Base-by-base conservation (phyloP, 2,113 vertebrate genomes). In the Passer montanus region DNA sequence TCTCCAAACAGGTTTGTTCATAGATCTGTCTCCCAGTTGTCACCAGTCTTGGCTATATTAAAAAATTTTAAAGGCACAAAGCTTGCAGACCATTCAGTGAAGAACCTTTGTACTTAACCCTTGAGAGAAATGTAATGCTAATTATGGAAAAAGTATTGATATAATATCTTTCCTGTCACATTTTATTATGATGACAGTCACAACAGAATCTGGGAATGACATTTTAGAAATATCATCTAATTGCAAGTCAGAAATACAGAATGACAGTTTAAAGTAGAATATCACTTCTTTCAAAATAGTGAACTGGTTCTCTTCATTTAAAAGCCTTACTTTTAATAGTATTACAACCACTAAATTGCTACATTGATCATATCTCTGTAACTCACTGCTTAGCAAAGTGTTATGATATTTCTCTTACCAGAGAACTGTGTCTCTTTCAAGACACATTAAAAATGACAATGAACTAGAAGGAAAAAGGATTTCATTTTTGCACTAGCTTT, bases 61-160 rank as follows among this genome's bases (percentile, higher is more conserved):
- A 93, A 96, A 97, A 66, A 97, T 96, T 96, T 97, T 97, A 96
- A 97, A 98, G 95, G 93, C 96, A 94, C 95, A 97, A 89, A 90
- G 81, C 87, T 96, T 81, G 83, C 81, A 94, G 90, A 97, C 96
- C 87, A 97, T 97, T 97, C 96, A 95, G 77, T 83, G 79, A 95
- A 96, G 98, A 98, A 96, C 84, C 85, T 97, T 97, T 97, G 85
- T 96, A 90, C 92, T 98, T 98, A 98, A 98, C 97, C 97, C 98
- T 98, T 98, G 98, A 98, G 97, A 98, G 95, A 97, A 98, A 97
- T 97, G 98, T 98, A 98, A 98, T 98, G 96, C 98, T 99, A 98
- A 99, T 99, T 98, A 99, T 98, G 98, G 97, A 97, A 97, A 98
- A 98, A 97, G 97, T 99, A 99, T 98, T 98, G 98, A 98, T 99